Evolutionary conservation across 2,113 vertebrate species (phyloP), one percentile per base, ranked within the genome.

Genomic region (Vimba vimba): DNA sequence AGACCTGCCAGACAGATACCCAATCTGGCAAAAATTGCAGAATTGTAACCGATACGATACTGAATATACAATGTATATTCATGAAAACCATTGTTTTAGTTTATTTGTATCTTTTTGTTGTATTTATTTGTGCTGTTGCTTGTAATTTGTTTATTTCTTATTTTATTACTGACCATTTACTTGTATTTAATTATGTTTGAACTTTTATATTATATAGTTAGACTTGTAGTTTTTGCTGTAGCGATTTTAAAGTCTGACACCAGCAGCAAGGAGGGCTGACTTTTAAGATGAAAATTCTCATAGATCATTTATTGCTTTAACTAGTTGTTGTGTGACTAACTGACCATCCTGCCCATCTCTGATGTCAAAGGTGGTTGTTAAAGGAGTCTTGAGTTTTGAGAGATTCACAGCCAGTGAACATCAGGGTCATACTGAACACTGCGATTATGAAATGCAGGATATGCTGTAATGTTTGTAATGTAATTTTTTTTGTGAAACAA

Each of bases 371-470:
- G 68, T 4, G 21, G 1, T 43, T 39, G 36, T 23, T 62, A 25
- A 25, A 25, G n/a, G 19, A 43, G 10, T 45, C 39, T 15, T 76
- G 25, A 75, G 73, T 4, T 6, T 76, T 52, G 3, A 75, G 73
- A 25, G 11, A 76, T 52, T 30, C 74, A 76, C 12, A 79, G 2
- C 21, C 23, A 25, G 30, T 74, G 80, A 84, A 83, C 79, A 62
- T 81, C 64, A 73, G 30, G 57, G 83, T 69, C 50, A 71, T 60
- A 19, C 71, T 27, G 57, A 27, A 66, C 19, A 50, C 64, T 83
- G 52, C 0, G 30, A 25, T 73, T 71, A 59, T 68, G 82, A 69
- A 86, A 79, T 75, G 27, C 68, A 36, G 47, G 73, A 30, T 23
- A 17, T 68, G 39, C 36, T 52, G 79, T 78, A 77, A 71, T 43